Percentiles rank a stretch among this genome's conserved stretches.
Conservation (phyloP, 2,888 invertebrate species). For the Pseudanteris insignis region DNA sequence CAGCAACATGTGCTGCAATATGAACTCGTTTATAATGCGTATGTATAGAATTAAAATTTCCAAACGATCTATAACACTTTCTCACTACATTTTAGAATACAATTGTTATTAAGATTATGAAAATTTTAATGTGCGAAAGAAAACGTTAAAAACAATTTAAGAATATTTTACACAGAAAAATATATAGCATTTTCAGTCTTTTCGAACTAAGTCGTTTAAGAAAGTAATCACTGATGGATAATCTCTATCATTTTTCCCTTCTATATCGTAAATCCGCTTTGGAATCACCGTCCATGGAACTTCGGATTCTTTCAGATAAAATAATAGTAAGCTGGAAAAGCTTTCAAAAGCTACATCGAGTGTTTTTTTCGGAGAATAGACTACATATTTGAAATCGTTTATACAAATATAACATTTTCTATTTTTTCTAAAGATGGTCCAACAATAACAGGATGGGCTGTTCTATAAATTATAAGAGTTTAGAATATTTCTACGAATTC, state of each 20-base stretch:
- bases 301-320: conserved; percentile 20
- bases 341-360: conserved; percentile 23
- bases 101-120: no score
- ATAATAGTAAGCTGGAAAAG: conserved; percentile 20
- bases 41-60: no score
- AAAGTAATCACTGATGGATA: background rate
- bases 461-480: background rate
- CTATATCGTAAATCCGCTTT: conserved; percentile 3
- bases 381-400: conserved; percentile 16
- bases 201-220: background rate
- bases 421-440: conserved; percentile 3
- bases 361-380: conserved; percentile 12
- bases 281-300: conserved; percentile 24
- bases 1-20: no score
- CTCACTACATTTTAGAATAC: no score
- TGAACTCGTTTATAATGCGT: no score
- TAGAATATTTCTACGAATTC: no score
- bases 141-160: no score
- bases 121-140: no score
- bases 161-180: no score
- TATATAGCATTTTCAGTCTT: no score
- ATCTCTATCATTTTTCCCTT: background rate
- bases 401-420: conserved; percentile 3
- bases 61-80: no score
- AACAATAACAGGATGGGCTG: conserved; percentile 9